phyloP scores from a whole-genome alignment of 2,888 invertebrate species.

The Cryptocheilus praepositus region DNA sequence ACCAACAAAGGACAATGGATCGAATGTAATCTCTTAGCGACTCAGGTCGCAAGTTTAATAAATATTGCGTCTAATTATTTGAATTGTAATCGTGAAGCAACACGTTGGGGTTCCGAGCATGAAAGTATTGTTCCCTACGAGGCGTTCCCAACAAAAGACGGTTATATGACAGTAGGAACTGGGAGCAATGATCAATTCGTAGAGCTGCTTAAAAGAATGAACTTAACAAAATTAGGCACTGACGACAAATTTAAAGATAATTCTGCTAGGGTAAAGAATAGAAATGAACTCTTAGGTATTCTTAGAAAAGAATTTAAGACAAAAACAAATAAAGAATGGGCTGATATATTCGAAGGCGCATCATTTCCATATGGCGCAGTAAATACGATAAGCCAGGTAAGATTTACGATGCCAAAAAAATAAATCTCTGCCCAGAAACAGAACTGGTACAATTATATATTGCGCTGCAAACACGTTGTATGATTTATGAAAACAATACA shows the following conservation, averaged over 20 bases:
- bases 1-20: conserved; percentile 94
- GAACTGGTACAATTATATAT: background rate
- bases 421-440: background rate
- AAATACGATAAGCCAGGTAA: conserved; percentile 86
- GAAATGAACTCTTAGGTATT: conserved; percentile 81
- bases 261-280: conserved; percentile 84
- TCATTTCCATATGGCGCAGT: conserved; percentile 93
- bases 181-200: conserved; percentile 90
- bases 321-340: conserved; percentile 87
- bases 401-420: conserved; percentile 8
- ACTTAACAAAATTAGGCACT: conserved; percentile 78
- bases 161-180: conserved; percentile 90
- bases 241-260: conserved; percentile 85
- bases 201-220: conserved; percentile 82
- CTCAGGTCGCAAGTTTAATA: conserved; percentile 91
- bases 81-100: conserved; percentile 87
- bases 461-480: background rate
- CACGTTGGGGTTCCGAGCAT: conserved; percentile 94
- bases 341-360: conserved; percentile 81
- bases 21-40: conserved; percentile 94
- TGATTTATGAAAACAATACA: background rate
- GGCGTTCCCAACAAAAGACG: conserved; percentile 89
- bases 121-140: conserved; percentile 96
- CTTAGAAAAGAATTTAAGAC: conserved; percentile 79
- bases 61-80: conserved; percentile 94